Conservation (phyloP, 23 tunicate genomes). For the Ascidia mentula region DNA sequence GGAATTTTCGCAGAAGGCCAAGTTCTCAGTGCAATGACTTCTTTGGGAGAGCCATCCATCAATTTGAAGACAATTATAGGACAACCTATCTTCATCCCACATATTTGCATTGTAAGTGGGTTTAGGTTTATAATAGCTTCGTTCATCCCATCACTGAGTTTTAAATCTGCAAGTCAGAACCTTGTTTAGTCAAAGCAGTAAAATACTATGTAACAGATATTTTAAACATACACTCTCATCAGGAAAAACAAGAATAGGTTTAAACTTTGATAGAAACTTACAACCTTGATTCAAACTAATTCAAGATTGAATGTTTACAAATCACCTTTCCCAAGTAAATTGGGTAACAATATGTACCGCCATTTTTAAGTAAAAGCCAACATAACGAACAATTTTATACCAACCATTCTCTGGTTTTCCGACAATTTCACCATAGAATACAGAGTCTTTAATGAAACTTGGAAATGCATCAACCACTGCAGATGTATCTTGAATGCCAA, state of each 20-base stretch:
- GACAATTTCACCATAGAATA: slow-evolving; percentile 35
- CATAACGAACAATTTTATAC: too few relatives aligned
- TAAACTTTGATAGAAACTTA: too few relatives aligned
- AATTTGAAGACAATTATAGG: slow-evolving; percentile 31
- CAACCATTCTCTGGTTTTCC: slow-evolving; percentile 19
- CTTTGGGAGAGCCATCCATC: background rate
- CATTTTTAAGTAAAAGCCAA: too few relatives aligned
- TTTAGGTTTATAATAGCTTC: slow-evolving; percentile 37
- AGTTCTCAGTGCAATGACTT: slow-evolving; percentile 23
- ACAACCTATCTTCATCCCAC: slow-evolving; percentile 59
- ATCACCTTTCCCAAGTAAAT: too few relatives aligned
- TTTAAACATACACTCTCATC: background rate
- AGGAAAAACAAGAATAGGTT: background rate
- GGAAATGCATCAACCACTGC: background rate
- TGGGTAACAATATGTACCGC: too few relatives aligned
- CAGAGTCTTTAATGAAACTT: background rate
- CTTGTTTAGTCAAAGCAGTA: background rate
- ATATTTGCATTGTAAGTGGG: slow-evolving; percentile 79
- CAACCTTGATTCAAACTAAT: too few relatives aligned
- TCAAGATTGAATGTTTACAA: too few relatives aligned
- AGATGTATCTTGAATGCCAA: background rate
- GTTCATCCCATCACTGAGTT: slow-evolving; percentile 18
- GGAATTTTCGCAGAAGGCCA: slow-evolving; percentile 56
- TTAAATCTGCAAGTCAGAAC: slow-evolving; percentile 6
- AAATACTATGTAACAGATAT: background rate